These are phyloP conservation scores for Pristionchus japonicus DNA, from an alignment of 2,888 invertebrate species.

Conservation along the genomic window DNA sequence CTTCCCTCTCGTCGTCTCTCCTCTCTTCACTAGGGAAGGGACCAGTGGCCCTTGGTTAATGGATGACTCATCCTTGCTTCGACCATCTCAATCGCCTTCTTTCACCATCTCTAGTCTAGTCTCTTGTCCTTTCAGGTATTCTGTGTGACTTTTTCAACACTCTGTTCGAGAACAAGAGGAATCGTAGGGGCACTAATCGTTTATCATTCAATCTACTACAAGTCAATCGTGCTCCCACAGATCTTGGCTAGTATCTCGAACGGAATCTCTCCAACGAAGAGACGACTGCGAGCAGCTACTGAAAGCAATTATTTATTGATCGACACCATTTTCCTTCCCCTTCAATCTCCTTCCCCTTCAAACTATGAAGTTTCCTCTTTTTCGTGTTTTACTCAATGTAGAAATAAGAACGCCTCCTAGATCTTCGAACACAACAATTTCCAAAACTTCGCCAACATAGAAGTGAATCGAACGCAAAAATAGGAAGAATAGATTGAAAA, in stretches of 20 bases:
- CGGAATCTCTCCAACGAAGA: not conserved
- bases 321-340: not conserved
- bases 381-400: not conserved
- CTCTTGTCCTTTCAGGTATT: not conserved
- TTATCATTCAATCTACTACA: conserved; percentile 41
- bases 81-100: not conserved
- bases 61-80: conserved; percentile 20
- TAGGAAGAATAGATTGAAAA: too few relatives aligned
- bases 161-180: not conserved
- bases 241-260: conserved; percentile 36
- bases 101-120: conserved; percentile 27
- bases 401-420: too few relatives aligned
- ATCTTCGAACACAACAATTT: too few relatives aligned
- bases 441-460: too few relatives aligned
- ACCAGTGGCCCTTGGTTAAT: not conserved
- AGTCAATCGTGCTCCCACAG: conserved; percentile 24
- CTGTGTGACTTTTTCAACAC: conserved; percentile 25
- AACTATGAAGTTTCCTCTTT: not conserved
- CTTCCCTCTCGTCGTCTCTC: conserved; percentile 18
- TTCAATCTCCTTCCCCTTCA: not conserved
- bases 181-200: not conserved
- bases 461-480: too few relatives aligned
- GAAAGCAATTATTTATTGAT: not conserved
- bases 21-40: not conserved
- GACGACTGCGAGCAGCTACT: not conserved